Base-by-base conservation (phyloP, 1,140 invertebrate species). In the Drosophila bocki region DNA sequence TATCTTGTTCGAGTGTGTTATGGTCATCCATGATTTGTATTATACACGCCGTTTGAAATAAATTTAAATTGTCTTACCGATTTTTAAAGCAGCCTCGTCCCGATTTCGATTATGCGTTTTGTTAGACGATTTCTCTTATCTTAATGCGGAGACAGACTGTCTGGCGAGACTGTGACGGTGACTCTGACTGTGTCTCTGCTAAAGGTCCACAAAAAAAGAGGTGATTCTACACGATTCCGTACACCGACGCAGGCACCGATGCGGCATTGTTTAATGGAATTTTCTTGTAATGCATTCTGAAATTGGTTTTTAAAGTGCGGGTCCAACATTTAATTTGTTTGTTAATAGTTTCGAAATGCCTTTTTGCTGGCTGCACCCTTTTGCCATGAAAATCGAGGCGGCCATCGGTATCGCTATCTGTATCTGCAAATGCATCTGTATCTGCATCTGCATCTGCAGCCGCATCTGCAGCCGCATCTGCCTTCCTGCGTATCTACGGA, bases 61-160 rank as follows among this genome's bases (percentile, higher is more conserved):
- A 76, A 90, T 90, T 90, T 85, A 90, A 91, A 91, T 87, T 81
- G 80, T 91, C 72, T 91, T 87, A 91, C 82, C 82, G 70, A 90
- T 86, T 91, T 82, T 76, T 69, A 51, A 69, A 53, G 65, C 67
- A 81, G 75, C 70, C 68, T 26, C 48, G 74, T 62, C 48, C 74
- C 91, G 91, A 92, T 92, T 91, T 71, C 91, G 91, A 92, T 92
- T 91, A 92, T 91, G 91, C 86, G 91, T 92, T 92, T 92, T 92
- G 91, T 92, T 78, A 91, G 81, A 88, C 76, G 83, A 91, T 91
- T 87, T 82, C 74, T 78, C 82, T 92, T 92, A 92, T 92, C 91
- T 92, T 91, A 87, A 92, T 91, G 91, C 75, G 61, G 90, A 91
- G 91, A 91, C 91, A 91, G 63, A 53, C 54, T 85, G 91, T 92